phyloP scores from a whole-genome alignment of 1,140 invertebrate genomes.

The Chrysopa pallens region DNA sequence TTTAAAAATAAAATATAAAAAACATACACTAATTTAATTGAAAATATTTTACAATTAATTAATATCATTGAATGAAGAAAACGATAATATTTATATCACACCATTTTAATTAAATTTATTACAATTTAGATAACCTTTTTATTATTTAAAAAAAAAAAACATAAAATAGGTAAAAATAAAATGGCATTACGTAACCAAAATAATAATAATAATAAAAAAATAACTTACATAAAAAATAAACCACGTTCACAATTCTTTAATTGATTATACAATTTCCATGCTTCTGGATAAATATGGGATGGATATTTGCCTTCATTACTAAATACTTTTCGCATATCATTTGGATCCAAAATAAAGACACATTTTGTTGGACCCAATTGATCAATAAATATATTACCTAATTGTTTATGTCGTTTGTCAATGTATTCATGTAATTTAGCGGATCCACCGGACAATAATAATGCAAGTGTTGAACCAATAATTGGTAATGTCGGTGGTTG shows the following conservation, averaged over 20 bases:
- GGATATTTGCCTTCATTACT: slow-evolving; percentile 59
- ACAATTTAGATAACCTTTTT: too few species aligned
- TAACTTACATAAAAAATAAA: slow-evolving; percentile 67
- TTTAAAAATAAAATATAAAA: too few species aligned
- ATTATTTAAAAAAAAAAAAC: too few species aligned
- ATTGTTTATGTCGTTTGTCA: slow-evolving; percentile 43
- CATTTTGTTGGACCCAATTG: slow-evolving; percentile 41
- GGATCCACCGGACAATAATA: slow-evolving; percentile 29
- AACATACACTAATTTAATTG: too few species aligned
- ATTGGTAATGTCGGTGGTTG: slow-evolving; percentile 29
- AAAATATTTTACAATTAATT: too few species aligned
- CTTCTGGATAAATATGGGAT: slow-evolving; percentile 58
- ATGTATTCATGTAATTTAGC: slow-evolving; percentile 51
- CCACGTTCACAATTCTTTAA: slow-evolving; percentile 49
- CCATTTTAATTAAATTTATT: too few species aligned
- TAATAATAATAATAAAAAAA: slow-evolving; percentile 3
- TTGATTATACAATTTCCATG: slow-evolving; percentile 66
- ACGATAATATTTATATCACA: too few species aligned
- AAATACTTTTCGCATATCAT: slow-evolving; percentile 51
- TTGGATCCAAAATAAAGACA: slow-evolving; percentile 52
- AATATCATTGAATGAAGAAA: too few species aligned
- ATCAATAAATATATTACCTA: slow-evolving; percentile 60
- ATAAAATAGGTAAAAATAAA: too few species aligned
- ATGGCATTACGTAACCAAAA: too few species aligned
- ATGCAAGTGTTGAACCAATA: slow-evolving; percentile 30